phyloP scores from a whole-genome alignment of 2,113 vertebrate species.

The Ellobius talpinus region DNA sequence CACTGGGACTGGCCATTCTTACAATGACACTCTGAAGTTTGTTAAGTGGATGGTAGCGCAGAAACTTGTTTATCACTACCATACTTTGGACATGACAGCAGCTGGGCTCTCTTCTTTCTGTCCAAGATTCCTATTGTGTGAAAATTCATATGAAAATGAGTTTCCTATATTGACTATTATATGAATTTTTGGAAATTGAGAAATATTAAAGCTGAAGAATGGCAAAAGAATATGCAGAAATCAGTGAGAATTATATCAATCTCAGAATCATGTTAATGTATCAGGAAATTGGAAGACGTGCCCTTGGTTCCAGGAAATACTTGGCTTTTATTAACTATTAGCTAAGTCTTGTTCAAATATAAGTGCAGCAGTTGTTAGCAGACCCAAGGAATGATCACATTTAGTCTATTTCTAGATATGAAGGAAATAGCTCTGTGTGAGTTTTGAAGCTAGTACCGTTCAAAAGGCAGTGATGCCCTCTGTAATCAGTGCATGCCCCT shows the following conservation, averaged over 20 bases:
- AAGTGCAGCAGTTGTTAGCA: background rate
- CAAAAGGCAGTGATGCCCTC: background rate
- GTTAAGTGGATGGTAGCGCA: background rate
- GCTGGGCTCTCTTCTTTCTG: background rate
- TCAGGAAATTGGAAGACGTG: background rate
- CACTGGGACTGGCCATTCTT: background rate
- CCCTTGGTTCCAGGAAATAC: background rate
- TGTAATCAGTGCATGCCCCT: background rate
- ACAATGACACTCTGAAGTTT: background rate
- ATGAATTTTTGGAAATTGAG: background rate
- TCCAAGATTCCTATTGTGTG: background rate
- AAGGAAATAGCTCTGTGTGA: background rate
- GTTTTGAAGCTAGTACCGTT: background rate
- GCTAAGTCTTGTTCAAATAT: background rate
- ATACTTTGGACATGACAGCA: background rate
- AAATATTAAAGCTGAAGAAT: background rate
- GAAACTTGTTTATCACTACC: background rate
- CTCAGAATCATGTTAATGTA: background rate
- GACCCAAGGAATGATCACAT: background rate
- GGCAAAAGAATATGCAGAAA: background rate
- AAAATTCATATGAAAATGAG: constrained; percentile 3
- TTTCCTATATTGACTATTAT: background rate
- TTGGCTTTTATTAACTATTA: constrained; percentile 4
- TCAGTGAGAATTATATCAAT: background rate
- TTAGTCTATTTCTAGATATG: background rate